phyloP scores from a whole-genome alignment of 2,797 vertebrate species.

The Alfaro cultratus region DNA sequence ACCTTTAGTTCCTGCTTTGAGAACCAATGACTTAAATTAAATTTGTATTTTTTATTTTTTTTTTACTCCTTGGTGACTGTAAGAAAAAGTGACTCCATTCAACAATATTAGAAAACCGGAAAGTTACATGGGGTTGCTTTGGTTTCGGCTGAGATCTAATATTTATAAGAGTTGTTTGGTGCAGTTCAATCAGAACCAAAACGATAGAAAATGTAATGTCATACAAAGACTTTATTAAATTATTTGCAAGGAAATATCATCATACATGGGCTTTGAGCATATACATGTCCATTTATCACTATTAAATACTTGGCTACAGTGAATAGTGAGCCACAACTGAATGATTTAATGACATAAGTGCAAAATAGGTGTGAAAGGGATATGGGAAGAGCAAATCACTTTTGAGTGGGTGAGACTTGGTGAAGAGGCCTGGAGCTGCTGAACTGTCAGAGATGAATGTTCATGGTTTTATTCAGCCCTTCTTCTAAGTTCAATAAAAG shows the following conservation, averaged over 20 bases:
- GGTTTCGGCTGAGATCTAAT: background rate
- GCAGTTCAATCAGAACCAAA: background rate
- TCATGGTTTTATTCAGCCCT: background rate
- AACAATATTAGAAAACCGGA: background rate
- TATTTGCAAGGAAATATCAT: background rate
- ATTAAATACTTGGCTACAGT: background rate
- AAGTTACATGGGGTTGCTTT: background rate
- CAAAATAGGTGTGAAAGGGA: background rate
- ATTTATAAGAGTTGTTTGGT: background rate
- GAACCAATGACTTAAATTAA: background rate
- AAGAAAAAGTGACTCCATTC: background rate
- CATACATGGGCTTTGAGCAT: background rate
- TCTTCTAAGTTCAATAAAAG: conserved; percentile 20
- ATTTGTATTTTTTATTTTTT: background rate
- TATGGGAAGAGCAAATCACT: background rate
- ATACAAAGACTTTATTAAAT: background rate
- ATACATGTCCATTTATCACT: background rate
- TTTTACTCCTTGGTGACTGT: background rate
- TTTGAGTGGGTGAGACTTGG: background rate
- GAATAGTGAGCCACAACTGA: background rate
- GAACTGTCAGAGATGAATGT: conserved; percentile 26
- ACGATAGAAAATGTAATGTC: background rate
- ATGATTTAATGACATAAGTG: background rate
- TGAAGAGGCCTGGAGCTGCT: conserved; percentile 69
- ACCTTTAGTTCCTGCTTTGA: background rate